Evolutionary conservation across 2,113 vertebrate genomes (phyloP), one percentile per base, ranked within the genome.

Genomic region (Petrocephalus microphthalmus): DNA sequence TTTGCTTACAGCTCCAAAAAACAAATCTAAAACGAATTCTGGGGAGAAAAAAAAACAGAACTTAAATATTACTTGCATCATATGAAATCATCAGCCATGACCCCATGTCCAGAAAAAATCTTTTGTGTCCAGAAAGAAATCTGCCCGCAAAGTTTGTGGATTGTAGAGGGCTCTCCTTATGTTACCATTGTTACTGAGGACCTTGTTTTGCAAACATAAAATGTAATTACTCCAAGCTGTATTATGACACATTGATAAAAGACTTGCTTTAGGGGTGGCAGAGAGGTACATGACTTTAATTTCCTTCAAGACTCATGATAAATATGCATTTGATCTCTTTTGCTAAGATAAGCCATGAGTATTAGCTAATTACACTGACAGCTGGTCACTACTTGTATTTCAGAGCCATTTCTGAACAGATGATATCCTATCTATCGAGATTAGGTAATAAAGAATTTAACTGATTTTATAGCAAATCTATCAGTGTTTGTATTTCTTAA

Each of bases 161-260:
- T n/a, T 49, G 45, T 5, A 49, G 7, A 83, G 45, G 15, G 0
- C 37, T 83, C 81, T 83, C 45, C 20, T 83, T 7, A 83, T 47
- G 20, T 82, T 82, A 22, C 45, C 78, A 20, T 22, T n/a, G 20
- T 83, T 83, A 49, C 19, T 22, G 45, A 3, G 45, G 20, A 49
- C 45, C 45, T n/a, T 83, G 49, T 83, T 83, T 49, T n/a, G 22
- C 45, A 83, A 83, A 83, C 45, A 83, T 83, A 49, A 83, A 83
- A 83, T 83, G 42, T 83, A 83, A 83, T 83, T 47, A 83, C 45
- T 22, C 81, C 81, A n/a, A 49, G 45, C 20, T 49, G 81, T 22
- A 83, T 83, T 49, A 49, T 83, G 45, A 45, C 74, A 81, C 42
- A 45, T 81, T 81, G 74, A 83, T 83, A 83, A 83, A 83, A 49